These are phyloP conservation scores for Leucozona laternaria DNA, from an alignment of 2,888 invertebrate genomes.

Conservation along the genomic window DNA sequence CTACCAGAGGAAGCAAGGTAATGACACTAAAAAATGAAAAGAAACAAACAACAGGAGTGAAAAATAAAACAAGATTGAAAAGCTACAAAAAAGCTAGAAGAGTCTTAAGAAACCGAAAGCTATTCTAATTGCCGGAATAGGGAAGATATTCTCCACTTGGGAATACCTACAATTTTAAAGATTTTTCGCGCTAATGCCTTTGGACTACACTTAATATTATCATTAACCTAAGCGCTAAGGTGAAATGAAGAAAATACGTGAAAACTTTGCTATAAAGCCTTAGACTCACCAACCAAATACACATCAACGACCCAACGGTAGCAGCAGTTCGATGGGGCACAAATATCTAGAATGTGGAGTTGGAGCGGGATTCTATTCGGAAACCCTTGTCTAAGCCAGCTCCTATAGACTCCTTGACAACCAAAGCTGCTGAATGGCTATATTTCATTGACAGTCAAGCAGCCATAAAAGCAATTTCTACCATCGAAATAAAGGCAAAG, in stretches of 20 bases:
- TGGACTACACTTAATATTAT: not conserved
- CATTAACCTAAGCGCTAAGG: not conserved
- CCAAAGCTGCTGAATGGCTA: no score
- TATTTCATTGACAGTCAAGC: no score
- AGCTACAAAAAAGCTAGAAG: not conserved
- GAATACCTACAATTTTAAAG: not conserved
- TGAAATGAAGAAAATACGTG: not conserved
- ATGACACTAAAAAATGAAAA: slow-evolving; percentile 24
- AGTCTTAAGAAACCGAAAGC: slow-evolving; percentile 5
- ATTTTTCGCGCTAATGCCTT: not conserved
- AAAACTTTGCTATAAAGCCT: not conserved
- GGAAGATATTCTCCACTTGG: not conserved
- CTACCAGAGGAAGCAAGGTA: slow-evolving; percentile 22
- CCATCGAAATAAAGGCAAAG: no score
- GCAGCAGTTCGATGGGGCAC: no score
- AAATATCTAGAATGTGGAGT: no score
- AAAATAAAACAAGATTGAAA: not conserved
- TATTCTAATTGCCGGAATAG: slow-evolving; percentile 5
- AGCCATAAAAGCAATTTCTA: no score
- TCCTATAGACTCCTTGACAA: no score
- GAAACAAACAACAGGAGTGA: not conserved
- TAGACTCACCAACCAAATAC: not conserved
- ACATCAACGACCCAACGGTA: no score
- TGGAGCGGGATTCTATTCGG: no score
- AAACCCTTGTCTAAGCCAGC: no score